Base-by-base conservation (phyloP, 1,140 invertebrate species). In the Drosophila subobscura region DNA sequence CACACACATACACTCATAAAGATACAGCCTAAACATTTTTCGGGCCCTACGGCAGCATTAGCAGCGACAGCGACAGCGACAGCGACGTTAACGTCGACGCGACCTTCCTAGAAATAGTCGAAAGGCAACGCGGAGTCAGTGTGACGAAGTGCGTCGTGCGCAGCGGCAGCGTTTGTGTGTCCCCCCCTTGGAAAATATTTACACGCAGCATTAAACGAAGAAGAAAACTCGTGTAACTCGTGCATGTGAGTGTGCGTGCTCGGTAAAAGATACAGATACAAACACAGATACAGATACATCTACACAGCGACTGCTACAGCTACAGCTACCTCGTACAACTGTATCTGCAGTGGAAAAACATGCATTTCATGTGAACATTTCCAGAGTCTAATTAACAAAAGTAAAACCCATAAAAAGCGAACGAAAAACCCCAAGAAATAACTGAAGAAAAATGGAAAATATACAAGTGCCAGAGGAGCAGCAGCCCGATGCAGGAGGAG, bases 41-140 rank as follows among this genome's bases (percentile, higher is more conserved):
- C 65, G 80, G 80, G 59, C 42, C 42, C 64, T 72, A 49, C 72
- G 61, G 59, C 10, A 10, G 3, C 33, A 12, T 3, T 1, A 2
- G 2, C 29, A 33, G 29, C 7, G 29, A 8, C 29, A 8, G 29
- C 7, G 33, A 4, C 33, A 4, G 33, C 33, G 10, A 37, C 33
- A 10, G 7, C 6, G 10, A 10, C 33, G 33, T 10, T 8, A 4
- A 12, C 33, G 10, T 10, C 33, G 33, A 37, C 33, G 33, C 65
- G 76, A 73, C 83, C 78, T 90, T 90, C 88, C 88, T 88, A 88
- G 88, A 90, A 90, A 88, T 90, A 90, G 88, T 88, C 27, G 80
- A 81, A 89, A 90, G 81, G 78, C 81, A 90, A 81, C 63, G 67
- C 73, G 52, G 59, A 83, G 64, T 90, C 79, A 90, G 88, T 90